Conservation (phyloP, 2,797 vertebrate species). For the Cryptoprocta ferox region DNA sequence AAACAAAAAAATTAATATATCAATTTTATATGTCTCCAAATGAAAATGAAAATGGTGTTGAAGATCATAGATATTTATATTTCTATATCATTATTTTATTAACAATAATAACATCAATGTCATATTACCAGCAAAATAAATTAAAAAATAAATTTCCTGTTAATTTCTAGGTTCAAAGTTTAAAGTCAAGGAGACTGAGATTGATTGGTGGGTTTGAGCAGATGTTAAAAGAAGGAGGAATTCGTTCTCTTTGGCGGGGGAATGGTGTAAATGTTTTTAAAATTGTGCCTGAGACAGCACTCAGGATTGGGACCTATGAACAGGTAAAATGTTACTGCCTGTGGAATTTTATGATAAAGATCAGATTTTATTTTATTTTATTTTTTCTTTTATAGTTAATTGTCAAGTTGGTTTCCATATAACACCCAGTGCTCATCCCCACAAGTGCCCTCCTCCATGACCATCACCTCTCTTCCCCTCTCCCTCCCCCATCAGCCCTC, state of each 20-base stretch:
- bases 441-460: too few species aligned
- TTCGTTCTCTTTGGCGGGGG: slow-evolving; percentile 92
- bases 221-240: slow-evolving; percentile 94
- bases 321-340: slow-evolving; percentile 86
- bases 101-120: neutral
- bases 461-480: too few species aligned
- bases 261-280: slow-evolving; percentile 95
- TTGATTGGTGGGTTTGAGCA: slow-evolving; percentile 91
- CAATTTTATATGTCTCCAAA: slow-evolving; percentile 1
- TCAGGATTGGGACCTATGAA: slow-evolving; percentile 95
- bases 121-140: neutral
- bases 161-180: slow-evolving; percentile 90
- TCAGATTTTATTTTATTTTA: slow-evolving; percentile 32
- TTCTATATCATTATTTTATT: slow-evolving; percentile 24
- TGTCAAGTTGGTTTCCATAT: too few species aligned
- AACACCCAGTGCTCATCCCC: too few species aligned
- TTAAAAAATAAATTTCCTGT: neutral
- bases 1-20: neutral
- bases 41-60: neutral
- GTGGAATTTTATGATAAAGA: slow-evolving; percentile 14
- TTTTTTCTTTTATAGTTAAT: too few species aligned
- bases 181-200: slow-evolving; percentile 90
- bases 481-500: too few species aligned
- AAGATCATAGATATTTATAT: neutral
- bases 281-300: slow-evolving; percentile 93